These are phyloP conservation scores for Cetonia aurata DNA, from an alignment of 2,888 invertebrate species.

Conservation along the genomic window DNA sequence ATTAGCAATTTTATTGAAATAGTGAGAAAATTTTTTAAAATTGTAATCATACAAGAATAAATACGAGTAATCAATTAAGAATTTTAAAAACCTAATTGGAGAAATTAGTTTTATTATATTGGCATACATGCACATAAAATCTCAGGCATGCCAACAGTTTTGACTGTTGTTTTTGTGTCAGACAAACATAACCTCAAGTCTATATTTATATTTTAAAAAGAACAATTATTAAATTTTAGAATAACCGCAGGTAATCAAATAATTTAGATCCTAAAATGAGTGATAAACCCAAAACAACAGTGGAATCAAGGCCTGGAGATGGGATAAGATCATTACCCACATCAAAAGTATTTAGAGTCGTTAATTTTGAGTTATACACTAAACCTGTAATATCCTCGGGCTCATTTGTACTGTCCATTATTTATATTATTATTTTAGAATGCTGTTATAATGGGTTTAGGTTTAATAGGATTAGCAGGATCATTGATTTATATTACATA, in stretches of 20 bases:
- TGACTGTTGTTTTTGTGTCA: not conserved
- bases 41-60: no score
- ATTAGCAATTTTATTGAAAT: no score
- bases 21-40: no score
- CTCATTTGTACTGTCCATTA: constrained; percentile 13
- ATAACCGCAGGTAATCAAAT: no score
- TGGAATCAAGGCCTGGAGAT: constrained; percentile 73
- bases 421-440: constrained; percentile 75
- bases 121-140: no score
- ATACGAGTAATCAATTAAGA: no score
- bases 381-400: constrained; percentile 79
- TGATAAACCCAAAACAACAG: constrained; percentile 19
- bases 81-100: no score
- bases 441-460: constrained; percentile 85
- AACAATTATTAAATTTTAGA: no score
- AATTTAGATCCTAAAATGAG: constrained; percentile 26
- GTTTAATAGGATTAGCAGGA: constrained; percentile 79
- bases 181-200: no score
- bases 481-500: constrained; percentile 87
- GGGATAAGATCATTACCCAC: constrained; percentile 82
- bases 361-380: constrained; percentile 91
- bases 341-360: constrained; percentile 80
- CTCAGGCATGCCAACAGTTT: not conserved
- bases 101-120: no score
- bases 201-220: no score